Base-by-base conservation (phyloP, 2,797 vertebrate species). In the Capromys pilorides region DNA sequence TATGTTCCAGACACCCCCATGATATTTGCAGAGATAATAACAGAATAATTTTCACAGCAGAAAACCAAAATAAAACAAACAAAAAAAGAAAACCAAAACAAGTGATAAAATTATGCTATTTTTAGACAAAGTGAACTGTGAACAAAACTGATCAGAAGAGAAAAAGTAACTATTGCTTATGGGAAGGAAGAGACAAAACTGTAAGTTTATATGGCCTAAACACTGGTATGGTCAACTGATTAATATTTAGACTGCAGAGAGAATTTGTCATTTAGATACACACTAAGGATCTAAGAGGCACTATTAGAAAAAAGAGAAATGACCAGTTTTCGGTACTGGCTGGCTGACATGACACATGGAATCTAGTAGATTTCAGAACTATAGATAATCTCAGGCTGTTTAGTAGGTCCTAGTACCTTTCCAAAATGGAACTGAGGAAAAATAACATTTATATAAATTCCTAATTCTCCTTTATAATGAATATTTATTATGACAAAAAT, bases 401-500 rank as follows among this genome's bases (percentile, higher is more conserved):
- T 79, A 80, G 49, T 26, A 92, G 9, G 69, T 88, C 4, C 19
- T 79, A 11, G n/a, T 78, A 64, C 59, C 12, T 92, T 82, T 82
- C 62, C 81, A 92, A 91, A 49, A 83, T 14, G 73, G 12, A 21
- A 71, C 19, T 81, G 36, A 92, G 5, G 28, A n/a, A 92, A 94
- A 88, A 87, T 64, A 94, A 84, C 2, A 86, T 51, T 77, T 89
- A 87, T 66, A 54, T 75, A 51, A 67, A 66, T 86, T 59, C 86
- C 54, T 93, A 79, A 49, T 75, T 28, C 64, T 39, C 1, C 62
- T 83, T n/a, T 13, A 73, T 80, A 64, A 78, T 73, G 14, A 94
- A 41, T 62, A 89, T 13, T 86, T 96, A 26, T 12, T 67, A 88
- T 0, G 33, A 91, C 73, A 94, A 87, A 83, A 90, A 59, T 57